phyloP scores from a whole-genome alignment of 2,113 vertebrate genomes.

The Spheniscus mendiculus region DNA sequence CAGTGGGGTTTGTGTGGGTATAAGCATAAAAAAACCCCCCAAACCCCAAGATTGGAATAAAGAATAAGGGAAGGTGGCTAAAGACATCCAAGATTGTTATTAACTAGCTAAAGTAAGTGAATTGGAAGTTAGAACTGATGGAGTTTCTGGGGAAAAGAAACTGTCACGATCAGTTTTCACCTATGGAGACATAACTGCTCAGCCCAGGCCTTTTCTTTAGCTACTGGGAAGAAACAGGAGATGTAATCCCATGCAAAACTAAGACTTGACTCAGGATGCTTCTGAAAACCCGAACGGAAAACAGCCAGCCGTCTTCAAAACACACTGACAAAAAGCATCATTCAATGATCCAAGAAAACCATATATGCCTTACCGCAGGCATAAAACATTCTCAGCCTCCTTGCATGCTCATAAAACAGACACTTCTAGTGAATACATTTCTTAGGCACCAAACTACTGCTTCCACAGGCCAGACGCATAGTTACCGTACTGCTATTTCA shows the following conservation, averaged over 20 bases:
- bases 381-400: not conserved
- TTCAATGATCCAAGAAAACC: not conserved
- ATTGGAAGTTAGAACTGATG: not conserved
- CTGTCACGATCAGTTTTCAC: not conserved
- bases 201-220: not conserved
- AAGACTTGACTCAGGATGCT: not conserved
- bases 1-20: not conserved
- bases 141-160: not conserved
- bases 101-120: not conserved
- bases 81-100: not conserved
- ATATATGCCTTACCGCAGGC: not conserved
- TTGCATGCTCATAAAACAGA: not conserved
- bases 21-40: not conserved
- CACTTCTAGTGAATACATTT: not conserved
- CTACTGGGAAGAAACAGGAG: not conserved
- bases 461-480: not conserved
- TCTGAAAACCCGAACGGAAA: not conserved
- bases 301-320: not conserved
- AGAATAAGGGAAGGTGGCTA: not conserved
- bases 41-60: not conserved
- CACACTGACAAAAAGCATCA: not conserved
- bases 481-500: not conserved
- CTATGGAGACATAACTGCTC: not conserved
- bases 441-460: not conserved
- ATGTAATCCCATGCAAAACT: not conserved